Base-by-base conservation (phyloP, 2,113 vertebrate genomes). In the Protobothrops flavoviridis region DNA sequence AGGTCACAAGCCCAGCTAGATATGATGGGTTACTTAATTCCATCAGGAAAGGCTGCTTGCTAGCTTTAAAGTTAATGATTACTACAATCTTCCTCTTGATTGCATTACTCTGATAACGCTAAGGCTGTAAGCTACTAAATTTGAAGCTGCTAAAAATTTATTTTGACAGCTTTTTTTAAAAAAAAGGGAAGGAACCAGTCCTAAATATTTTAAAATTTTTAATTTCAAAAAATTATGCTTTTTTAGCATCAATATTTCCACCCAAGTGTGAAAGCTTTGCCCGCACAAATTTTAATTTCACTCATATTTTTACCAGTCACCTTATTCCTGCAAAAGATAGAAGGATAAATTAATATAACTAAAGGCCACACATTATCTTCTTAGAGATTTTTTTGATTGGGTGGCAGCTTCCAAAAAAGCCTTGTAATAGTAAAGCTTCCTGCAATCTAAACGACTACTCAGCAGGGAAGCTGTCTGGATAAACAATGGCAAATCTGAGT, bases 401-500 rank as follows among this genome's bases (percentile, higher is more conserved):
- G 43, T 87, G 91, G 85, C 12, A 45, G 85, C 56, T 92, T 92
- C 43, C 17, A 52, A 55, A 56, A 90, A 90, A 69, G 26, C 93
- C 64, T 93, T 92, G 90, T 59, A 92, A 94, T 26, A 95, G 85
- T 29, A 56, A 21, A 92, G 93, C 86, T 45, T 95, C 81, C 50
- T 39, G 53, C 64, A 43, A 55, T 85, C 92, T 91, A 94, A 88
- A 93, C 91, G 26, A 93, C 91, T 95, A 74, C 94, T 96, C 90
- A 93, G 85, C 85, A 24, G n/a, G 4, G 96, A 95, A 95, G 93
- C 91, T 91, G 90, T 94, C 93, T 95, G 90, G 89, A 90, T 64
- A 93, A 94, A 94, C 81, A 93, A 39, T 61, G n/a, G 93, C 92
- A 92, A 90, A 95, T 91, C 94, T 96, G 91, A 94, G 95, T 96